Evolutionary conservation across 2,888 invertebrate genomes (phyloP).

Genomic region (Ischnus inquisitorius): DNA sequence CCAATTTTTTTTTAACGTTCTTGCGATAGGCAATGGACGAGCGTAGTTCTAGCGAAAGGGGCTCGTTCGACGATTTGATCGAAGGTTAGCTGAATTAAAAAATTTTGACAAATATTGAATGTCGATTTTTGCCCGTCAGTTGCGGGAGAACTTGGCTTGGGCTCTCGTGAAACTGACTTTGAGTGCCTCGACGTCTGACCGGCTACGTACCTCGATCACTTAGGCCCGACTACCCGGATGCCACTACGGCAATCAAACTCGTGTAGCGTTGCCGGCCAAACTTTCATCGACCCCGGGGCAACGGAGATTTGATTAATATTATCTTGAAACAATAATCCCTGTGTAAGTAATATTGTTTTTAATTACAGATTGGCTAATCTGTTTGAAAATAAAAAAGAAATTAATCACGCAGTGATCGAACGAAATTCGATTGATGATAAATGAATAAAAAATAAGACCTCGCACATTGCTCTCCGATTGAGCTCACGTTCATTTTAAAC

Average conservation of each 20-base stretch:
- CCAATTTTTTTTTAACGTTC: too few relatives aligned
- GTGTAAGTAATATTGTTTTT: not conserved
- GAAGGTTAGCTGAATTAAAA: too few relatives aligned
- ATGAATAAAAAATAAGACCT: too few relatives aligned
- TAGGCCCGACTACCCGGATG: conserved; percentile 4
- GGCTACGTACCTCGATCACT: conserved; percentile 36
- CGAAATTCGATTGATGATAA: too few relatives aligned
- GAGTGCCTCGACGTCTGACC: conserved; percentile 31
- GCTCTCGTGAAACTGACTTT: not conserved
- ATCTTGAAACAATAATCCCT: not conserved
- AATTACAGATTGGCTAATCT: not conserved
- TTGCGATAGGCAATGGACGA: too few relatives aligned
- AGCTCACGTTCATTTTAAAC: too few relatives aligned
- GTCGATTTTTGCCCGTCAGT: not conserved
- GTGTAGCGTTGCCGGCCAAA: not conserved
- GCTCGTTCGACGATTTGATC: too few relatives aligned
- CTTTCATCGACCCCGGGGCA: conserved; percentile 36
- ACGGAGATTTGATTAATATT: conserved; percentile 32
- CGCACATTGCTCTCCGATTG: too few relatives aligned
- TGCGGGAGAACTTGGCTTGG: not conserved
- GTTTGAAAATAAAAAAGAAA: not conserved
- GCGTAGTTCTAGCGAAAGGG: too few relatives aligned
- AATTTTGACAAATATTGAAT: too few relatives aligned
- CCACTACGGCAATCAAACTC: conserved; percentile 11
- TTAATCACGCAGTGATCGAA: too few relatives aligned